Conservation (phyloP, 2,797 vertebrate species). For the Premnoplex brunnescens region DNA sequence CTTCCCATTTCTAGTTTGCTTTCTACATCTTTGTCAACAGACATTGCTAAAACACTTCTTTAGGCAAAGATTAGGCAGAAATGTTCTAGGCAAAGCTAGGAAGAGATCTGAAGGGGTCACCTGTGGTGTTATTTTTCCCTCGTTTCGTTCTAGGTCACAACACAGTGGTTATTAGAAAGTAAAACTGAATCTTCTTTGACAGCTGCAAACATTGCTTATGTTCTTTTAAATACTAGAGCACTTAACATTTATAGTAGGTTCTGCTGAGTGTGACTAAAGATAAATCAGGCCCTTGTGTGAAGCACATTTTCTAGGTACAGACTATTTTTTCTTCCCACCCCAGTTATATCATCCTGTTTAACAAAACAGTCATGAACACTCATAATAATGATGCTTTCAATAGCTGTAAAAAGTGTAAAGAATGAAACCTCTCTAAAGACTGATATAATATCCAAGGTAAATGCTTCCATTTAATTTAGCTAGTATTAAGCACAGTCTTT, state of each 20-base stretch:
- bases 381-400: slow-evolving; percentile 31
- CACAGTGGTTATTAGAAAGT: too few relatives aligned
- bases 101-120: too few relatives aligned
- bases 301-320: neutral
- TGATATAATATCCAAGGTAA: slow-evolving; percentile 53
- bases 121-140: too few relatives aligned
- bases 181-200: too few relatives aligned
- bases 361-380: slow-evolving; percentile 3
- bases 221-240: neutral
- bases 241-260: neutral
- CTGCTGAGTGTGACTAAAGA: neutral
- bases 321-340: neutral
- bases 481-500: slow-evolving; percentile 56
- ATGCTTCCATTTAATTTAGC: slow-evolving; percentile 54
- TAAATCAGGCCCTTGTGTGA: neutral
- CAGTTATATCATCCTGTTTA: neutral
- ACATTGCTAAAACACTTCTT: too few relatives aligned
- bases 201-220: too few relatives aligned
- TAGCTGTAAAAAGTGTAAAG: slow-evolving; percentile 33
- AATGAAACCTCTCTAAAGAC: slow-evolving; percentile 53
- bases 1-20: too few relatives aligned
- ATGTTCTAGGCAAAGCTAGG: too few relatives aligned
- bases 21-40: too few relatives aligned
- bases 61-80: too few relatives aligned
- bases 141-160: too few relatives aligned